Conservation (phyloP, 2,888 invertebrate species). For the Dicranocentrus wangi region DNA sequence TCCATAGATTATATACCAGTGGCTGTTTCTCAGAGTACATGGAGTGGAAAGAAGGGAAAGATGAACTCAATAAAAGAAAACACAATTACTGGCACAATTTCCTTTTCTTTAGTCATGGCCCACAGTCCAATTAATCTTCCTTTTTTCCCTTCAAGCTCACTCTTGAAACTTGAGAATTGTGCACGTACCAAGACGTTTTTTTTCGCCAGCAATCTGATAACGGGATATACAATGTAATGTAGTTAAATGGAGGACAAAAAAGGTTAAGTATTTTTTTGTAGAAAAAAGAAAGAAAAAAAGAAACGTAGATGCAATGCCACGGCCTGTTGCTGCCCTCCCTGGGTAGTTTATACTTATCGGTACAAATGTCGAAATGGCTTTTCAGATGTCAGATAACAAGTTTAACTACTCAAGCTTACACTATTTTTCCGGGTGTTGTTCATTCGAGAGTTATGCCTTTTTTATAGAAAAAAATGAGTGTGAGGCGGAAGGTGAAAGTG, state of each 20-base stretch:
- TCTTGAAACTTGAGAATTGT: no score
- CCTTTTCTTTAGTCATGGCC: conserved; percentile 16
- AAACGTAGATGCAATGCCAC: not conserved
- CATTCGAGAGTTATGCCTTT: not conserved
- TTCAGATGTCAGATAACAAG: not conserved
- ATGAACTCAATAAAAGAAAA: conserved; percentile 60
- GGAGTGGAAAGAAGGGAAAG: conserved; percentile 8
- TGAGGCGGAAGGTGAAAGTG: no score
- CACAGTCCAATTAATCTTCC: conserved; percentile 52
- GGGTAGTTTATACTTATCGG: not conserved
- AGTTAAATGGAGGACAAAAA: conserved; percentile 58
- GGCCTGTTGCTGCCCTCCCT: not conserved
- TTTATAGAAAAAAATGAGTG: no score
- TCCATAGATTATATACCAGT: no score
- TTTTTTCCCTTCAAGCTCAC: not conserved
- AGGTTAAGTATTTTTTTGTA: conserved; percentile 10
- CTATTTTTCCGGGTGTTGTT: not conserved
- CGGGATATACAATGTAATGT: conserved; percentile 20
- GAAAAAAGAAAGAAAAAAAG: not conserved
- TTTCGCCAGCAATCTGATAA: conserved; percentile 8
- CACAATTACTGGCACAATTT: conserved; percentile 57
- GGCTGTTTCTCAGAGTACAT: no score
- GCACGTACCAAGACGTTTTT: not conserved
- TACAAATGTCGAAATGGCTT: not conserved
- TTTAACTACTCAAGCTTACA: not conserved